Conservation (phyloP, 2,797 vertebrate species). For the Rhinophrynus dorsalis region DNA sequence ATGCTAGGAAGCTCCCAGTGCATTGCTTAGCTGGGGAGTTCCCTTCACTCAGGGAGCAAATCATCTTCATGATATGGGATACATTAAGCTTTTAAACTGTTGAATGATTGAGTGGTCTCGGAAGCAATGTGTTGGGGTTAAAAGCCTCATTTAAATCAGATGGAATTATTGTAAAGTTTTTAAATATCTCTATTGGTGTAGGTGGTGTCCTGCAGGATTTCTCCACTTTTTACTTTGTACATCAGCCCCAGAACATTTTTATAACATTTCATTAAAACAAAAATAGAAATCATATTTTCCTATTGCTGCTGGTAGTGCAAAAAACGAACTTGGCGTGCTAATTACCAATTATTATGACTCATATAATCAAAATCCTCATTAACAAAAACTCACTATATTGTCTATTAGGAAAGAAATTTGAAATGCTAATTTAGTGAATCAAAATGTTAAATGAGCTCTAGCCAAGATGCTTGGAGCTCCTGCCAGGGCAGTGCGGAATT, state of each 20-base stretch:
- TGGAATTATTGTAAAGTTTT: background rate
- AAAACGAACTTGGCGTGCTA: slow-evolving; percentile 74
- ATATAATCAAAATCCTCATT: slow-evolving; percentile 81
- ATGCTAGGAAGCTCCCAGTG: too few relatives aligned
- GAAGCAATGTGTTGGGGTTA: too few relatives aligned
- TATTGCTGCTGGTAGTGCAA: slow-evolving; percentile 68
- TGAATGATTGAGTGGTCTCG: too few relatives aligned
- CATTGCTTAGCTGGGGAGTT: too few relatives aligned
- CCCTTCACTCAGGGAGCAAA: too few relatives aligned
- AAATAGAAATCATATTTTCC: slow-evolving; percentile 8
- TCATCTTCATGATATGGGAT: too few relatives aligned
- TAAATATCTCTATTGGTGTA: too few relatives aligned
- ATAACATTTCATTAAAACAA: background rate
- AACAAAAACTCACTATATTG: slow-evolving; percentile 79
- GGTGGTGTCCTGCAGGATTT: too few relatives aligned
- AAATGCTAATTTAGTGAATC: slow-evolving; percentile 82
- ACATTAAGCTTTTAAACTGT: too few relatives aligned
- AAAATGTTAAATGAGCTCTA: slow-evolving; percentile 80
- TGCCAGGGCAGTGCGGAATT: slow-evolving; percentile 67
- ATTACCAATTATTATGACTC: slow-evolving; percentile 79
- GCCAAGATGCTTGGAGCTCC: slow-evolving; percentile 71
- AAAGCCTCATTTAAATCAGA: background rate
- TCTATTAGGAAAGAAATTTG: slow-evolving; percentile 79
- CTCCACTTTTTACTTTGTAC: too few relatives aligned
- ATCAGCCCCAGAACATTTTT: background rate